Evolutionary conservation across 2,888 invertebrate genomes (phyloP).

Genomic region (Nemoura dubitans): DNA sequence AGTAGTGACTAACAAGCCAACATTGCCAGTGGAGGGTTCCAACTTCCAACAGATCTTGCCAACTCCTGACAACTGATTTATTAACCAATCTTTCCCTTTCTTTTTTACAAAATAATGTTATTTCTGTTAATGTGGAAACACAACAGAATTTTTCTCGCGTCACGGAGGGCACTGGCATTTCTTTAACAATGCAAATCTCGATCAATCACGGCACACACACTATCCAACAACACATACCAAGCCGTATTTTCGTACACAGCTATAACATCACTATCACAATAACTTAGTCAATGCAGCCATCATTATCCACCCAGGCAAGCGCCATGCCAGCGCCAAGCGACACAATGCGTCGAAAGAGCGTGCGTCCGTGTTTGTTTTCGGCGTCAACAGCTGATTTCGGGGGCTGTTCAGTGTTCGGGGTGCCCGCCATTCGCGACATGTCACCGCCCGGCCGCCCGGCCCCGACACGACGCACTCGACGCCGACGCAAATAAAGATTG

Average conservation of each 20-base stretch:
- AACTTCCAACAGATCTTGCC: neutral
- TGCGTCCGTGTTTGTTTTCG: neutral
- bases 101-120: neutral
- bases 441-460: neutral
- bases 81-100: slow-evolving; percentile 1
- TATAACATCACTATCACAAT: neutral
- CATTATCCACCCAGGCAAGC: neutral
- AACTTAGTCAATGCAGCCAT: neutral
- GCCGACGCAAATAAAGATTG: slow-evolving; percentile 39
- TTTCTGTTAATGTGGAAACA: slow-evolving; percentile 28
- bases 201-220: neutral
- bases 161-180: neutral
- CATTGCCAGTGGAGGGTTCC: neutral
- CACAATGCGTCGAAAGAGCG: neutral
- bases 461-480: neutral
- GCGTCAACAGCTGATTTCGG: neutral
- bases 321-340: neutral
- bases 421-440: neutral
- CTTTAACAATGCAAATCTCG: slow-evolving; percentile 1
- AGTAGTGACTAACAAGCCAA: slow-evolving; percentile 12
- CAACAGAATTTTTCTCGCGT: neutral
- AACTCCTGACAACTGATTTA: slow-evolving; percentile 18
- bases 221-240: neutral
- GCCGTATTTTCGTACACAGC: neutral
- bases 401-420: too few species aligned